Evolutionary conservation across 2,888 invertebrate genomes (phyloP), one percentile per base, ranked within the genome.

Genomic region (Catocala sponsa): DNA sequence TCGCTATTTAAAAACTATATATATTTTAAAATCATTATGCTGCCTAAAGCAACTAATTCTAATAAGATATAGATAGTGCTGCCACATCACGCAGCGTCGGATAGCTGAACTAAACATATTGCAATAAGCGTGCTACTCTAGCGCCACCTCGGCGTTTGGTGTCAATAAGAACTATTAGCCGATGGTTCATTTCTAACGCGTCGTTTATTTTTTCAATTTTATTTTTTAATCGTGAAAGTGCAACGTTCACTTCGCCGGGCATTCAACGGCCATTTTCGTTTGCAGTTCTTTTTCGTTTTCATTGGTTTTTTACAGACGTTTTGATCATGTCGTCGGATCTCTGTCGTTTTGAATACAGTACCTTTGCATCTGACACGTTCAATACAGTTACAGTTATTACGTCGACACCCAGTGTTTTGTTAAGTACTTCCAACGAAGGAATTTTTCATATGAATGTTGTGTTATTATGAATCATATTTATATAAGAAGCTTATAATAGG

Each of bases 221-320:
- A 85, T 88, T 83, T 82, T 91, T 89, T 90, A 89, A 90, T 92
- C 90, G 91, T 90, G 91, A 92, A 93, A 93, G 92, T 92, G 93
- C 93, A 90, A 90, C 90, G 91, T 91, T 91, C 92, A 91, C 91
- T 91, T 92, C 88, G 86, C 84, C 81, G 80, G 87, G 86, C 82
- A 90, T 92, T 92, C 91, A 89, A 88, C 90, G 82, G 86, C 88
- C 85, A 90, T 91, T 92, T 90, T 90, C 84, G 87, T 88, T 88
- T 82, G 81, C 80, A 82, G 79, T 87, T 89, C 87, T 88, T 90
- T 92, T 91, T 91, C 83, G 82, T 89, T 92, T 90, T 87, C 84
- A 88, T 90, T 87, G 87, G 85, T 88, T 89, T 90, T 89, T 88
- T 85, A 85, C 86, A 90, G 88, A 88, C 88, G 87, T 88, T 91